Conservation (phyloP, 1,140 invertebrate species). For the Rhagoletis pomonella region DNA sequence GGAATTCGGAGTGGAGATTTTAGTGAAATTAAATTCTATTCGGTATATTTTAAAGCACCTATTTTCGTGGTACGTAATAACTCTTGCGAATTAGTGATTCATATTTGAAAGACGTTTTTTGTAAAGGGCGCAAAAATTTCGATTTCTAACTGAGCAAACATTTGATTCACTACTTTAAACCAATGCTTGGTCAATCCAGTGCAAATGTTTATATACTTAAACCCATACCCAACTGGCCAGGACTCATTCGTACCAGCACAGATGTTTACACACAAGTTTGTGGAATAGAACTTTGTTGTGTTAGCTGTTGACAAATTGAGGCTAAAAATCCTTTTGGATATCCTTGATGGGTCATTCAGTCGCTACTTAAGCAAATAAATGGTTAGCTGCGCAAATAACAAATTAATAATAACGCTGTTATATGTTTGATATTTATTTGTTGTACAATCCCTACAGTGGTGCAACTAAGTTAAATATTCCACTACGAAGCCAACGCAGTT, state of each 20-base stretch:
- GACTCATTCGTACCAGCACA: neutral
- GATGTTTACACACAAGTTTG: neutral
- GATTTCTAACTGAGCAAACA: neutral
- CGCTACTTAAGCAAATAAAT: too few species aligned
- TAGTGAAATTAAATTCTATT: too few species aligned
- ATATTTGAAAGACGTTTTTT: too few species aligned
- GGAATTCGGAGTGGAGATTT: neutral
- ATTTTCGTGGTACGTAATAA: too few species aligned
- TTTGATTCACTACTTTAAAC: too few species aligned
- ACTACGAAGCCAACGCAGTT: too few species aligned
- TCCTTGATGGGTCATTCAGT: too few species aligned
- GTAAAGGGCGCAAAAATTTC: neutral
- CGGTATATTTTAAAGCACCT: too few species aligned
- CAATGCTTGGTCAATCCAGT: too few species aligned
- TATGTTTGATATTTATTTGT: neutral
- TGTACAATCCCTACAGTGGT: neutral
- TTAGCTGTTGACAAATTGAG: neutral
- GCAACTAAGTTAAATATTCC: too few species aligned
- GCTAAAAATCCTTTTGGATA: too few species aligned
- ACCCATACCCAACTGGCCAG: neutral
- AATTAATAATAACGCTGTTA: neutral
- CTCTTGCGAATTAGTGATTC: too few species aligned
- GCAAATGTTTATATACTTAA: neutral
- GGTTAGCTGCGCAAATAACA: neutral
- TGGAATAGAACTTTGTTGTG: neutral